phyloP scores from a whole-genome alignment of 2,113 vertebrate genomes.

The Scartelaos histophorus region DNA sequence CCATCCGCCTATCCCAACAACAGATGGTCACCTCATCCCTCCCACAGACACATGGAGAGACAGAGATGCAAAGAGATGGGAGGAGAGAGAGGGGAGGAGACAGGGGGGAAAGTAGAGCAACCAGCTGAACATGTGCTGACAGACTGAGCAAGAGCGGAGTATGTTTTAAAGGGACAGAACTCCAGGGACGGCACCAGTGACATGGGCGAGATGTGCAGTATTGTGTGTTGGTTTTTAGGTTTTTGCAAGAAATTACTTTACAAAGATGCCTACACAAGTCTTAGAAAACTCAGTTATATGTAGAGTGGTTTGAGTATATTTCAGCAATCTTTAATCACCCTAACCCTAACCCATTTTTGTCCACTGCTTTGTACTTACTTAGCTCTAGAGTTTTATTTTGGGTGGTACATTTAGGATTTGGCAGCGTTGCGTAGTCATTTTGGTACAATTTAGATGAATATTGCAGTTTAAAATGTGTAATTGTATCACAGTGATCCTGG shows the following conservation, averaged over 20 bases:
- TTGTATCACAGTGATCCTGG: no score
- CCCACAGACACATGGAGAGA: conserved; percentile 56
- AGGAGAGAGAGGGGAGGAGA: conserved; percentile 48
- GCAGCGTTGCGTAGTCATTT: no score
- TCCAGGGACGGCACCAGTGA: neutral
- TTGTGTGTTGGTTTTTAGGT: neutral
- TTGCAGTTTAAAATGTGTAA: no score
- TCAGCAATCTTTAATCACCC: no score
- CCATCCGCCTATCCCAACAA: conserved; percentile 62
- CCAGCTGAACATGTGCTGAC: conserved; percentile 15
- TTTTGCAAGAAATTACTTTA: neutral
- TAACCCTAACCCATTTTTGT: no score
- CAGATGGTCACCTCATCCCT: conserved; percentile 72
- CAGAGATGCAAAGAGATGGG: conserved; percentile 27
- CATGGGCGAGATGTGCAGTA: neutral
- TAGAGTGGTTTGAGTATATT: no score
- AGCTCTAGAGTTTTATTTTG: no score
- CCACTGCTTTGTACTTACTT: no score
- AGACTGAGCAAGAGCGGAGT: neutral
- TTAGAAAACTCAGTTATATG: no score
- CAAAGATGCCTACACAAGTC: no score
- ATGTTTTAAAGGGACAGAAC: conserved; percentile 13
- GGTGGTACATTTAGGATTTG: no score
- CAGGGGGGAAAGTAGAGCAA: conserved; percentile 58
- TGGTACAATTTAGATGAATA: no score